Evolutionary conservation across 1,140 invertebrate species (phyloP).

Genomic region (Hypsibius dujardini): DNA sequence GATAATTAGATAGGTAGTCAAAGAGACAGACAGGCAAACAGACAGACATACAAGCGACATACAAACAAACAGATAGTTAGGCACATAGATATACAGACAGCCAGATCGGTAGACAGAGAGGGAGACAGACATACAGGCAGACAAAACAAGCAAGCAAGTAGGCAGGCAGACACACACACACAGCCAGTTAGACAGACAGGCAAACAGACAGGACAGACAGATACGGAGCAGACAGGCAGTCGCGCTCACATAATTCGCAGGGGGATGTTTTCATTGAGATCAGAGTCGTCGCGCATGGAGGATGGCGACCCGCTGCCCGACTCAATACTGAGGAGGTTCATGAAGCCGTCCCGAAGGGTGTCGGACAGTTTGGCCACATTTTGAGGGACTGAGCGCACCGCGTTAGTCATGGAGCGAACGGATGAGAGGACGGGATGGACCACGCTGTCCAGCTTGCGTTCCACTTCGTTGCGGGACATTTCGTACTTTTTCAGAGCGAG

Average conservation of each 20-base stretch:
- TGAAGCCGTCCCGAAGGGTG: not conserved
- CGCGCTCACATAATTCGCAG: slow-evolving; percentile 66
- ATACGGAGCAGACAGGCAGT: too few species aligned
- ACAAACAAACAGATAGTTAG: too few species aligned
- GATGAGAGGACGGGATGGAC: not conserved
- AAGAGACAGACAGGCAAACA: too few species aligned
- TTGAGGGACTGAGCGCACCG: not conserved
- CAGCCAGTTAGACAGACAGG: too few species aligned
- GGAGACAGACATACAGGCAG: too few species aligned
- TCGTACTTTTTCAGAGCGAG: slow-evolving; percentile 26
- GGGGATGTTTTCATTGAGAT: slow-evolving; percentile 56
- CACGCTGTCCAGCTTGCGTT: not conserved
- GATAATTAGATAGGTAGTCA: too few species aligned
- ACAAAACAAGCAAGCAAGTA: too few species aligned
- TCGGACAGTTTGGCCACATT: not conserved
- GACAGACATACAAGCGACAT: too few species aligned
- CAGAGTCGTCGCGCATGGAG: slow-evolving; percentile 19
- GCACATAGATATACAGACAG: too few species aligned
- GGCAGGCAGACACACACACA: too few species aligned
- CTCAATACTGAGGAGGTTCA: slow-evolving; percentile 6
- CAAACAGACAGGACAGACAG: too few species aligned
- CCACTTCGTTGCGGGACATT: slow-evolving; percentile 6
- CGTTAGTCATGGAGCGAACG: slow-evolving; percentile 11
- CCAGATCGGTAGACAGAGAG: too few species aligned
- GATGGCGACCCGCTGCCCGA: not conserved